phyloP scores from a whole-genome alignment of 1,140 invertebrate genomes.

The Drosophila oshimai region DNA sequence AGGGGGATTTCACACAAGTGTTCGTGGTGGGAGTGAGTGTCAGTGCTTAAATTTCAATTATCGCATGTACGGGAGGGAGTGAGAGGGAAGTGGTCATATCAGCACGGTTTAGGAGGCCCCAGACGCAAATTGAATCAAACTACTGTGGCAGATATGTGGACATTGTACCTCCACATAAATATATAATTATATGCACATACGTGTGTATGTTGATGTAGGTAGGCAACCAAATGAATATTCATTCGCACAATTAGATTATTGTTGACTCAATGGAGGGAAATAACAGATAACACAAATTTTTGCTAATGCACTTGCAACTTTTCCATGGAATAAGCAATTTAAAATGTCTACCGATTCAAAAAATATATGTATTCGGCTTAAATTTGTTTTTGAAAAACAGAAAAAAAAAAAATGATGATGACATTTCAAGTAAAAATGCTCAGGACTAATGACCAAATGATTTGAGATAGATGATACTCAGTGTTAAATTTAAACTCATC shows the following conservation, averaged over 20 bases:
- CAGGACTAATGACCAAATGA: too few relatives aligned
- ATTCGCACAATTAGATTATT: conserved; percentile 64
- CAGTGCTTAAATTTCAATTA: conserved; percentile 58
- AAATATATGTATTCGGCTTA: too few relatives aligned
- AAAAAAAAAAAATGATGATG: too few relatives aligned
- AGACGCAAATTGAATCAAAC: conserved; percentile 66
- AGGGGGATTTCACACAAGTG: conserved; percentile 41
- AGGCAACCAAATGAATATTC: conserved; percentile 46
- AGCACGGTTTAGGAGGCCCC: conserved; percentile 28
- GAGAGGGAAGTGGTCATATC: conserved; percentile 2
- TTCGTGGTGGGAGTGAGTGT: not conserved
- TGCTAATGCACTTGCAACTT: not conserved
- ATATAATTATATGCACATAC: conserved; percentile 23
- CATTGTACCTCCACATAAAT: conserved; percentile 31
- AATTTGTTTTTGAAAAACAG: too few relatives aligned
- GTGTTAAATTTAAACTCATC: too few relatives aligned
- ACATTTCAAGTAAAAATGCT: too few relatives aligned
- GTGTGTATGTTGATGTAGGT: conserved; percentile 22
- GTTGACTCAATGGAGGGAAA: conserved; percentile 38
- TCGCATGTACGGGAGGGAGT: conserved; percentile 15
- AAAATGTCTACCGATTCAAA: not conserved
- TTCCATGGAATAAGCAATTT: not conserved
- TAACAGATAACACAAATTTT: conserved; percentile 1
- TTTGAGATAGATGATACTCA: too few relatives aligned
- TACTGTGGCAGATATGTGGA: conserved; percentile 34